Conservation (phyloP, 2,888 invertebrate species). For the Copidosoma aretas region DNA sequence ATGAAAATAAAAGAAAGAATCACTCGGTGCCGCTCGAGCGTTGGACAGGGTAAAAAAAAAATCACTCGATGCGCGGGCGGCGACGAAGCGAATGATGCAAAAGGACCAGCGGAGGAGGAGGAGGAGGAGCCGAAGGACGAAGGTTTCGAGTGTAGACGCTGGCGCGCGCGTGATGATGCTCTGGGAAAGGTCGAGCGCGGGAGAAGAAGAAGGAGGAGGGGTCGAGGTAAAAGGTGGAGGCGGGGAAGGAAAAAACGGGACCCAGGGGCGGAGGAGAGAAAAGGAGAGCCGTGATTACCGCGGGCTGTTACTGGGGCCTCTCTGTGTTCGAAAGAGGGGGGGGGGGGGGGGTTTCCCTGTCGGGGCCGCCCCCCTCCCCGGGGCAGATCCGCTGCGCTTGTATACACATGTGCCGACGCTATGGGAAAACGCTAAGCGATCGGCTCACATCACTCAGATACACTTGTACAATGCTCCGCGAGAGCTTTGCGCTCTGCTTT, state of each 20-base stretch:
- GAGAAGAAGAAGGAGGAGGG: background rate
- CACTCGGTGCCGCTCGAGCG: too few relatives aligned
- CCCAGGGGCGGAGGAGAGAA: constrained; percentile 17
- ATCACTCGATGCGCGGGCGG: too few relatives aligned
- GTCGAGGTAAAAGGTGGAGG: background rate
- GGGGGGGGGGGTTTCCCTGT: constrained; percentile 40
- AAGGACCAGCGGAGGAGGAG: too few relatives aligned
- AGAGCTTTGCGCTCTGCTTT: constrained; percentile 43
- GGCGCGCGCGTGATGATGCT: background rate
- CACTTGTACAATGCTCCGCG: constrained; percentile 40
- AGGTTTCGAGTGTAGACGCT: background rate
- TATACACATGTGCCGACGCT: constrained; percentile 42
- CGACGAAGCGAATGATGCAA: too few relatives aligned
- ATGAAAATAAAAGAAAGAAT: too few relatives aligned
- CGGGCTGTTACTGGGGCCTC: constrained; percentile 54
- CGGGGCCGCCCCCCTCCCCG: constrained; percentile 58
- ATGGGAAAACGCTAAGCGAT: constrained; percentile 63
- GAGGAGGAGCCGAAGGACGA: constrained; percentile 5
- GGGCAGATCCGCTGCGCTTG: constrained; percentile 55
- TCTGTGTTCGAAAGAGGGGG: background rate
- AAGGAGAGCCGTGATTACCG: constrained; percentile 58
- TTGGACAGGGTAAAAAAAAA: too few relatives aligned
- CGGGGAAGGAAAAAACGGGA: background rate
- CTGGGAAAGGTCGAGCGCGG: background rate
- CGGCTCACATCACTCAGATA: constrained; percentile 62